Base-by-base conservation (phyloP, 1,140 invertebrate genomes). In the Pogonognathellus flavescens region DNA sequence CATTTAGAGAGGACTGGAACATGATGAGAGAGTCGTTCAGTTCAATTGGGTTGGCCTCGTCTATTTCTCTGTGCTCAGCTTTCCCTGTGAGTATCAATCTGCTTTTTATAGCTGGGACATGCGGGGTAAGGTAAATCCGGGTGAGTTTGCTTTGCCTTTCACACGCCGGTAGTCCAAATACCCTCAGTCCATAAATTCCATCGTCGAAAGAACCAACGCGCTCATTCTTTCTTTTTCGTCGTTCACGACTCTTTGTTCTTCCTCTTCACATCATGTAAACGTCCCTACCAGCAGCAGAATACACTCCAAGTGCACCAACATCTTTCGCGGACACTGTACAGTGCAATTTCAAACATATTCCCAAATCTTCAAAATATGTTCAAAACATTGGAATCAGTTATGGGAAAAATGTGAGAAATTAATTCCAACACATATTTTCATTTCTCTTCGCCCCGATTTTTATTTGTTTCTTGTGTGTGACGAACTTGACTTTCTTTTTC, bases 91-190 rank as follows among this genome's bases (percentile, higher is more conserved):
- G 81, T 82, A 57, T 82, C 81, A 82, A 82, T 82, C 81, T 82
- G 53, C 81, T 82, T 82, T 82, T 59, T 57, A 82, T 82, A 60
- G 52, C 53, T 31, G 70, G 81, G 85, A 86, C 85, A 86, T 86
- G 85, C 85, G 85, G 85, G 85, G 60, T 86, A 83, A 80, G 85
- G 80, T 70, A 76, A 82, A 86, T 82, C 60, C 85, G 85, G 85
- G 62, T 80, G 80, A 84, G 55, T 70, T 86, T 86, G 85, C 66
- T 70, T 86, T 86, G 85, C 66, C 82, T 86, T 86, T 86, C 85
- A 86, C 85, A 86, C 81, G 85, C 85, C 82, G 82, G 85, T 16
- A 83, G 76, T 86, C 50, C 20, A 84, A 83, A 86, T 84, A 80
- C 66, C 72, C 85, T 82, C 85, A 86, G 85, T 86, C 70, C 82